A percentile compares a stretch with the other conserved stretches of the same genome.
These are phyloP conservation scores for Sarcophaga subvicina DNA, from an alignment of 2,888 invertebrate genomes.

Conservation along the genomic window DNA sequence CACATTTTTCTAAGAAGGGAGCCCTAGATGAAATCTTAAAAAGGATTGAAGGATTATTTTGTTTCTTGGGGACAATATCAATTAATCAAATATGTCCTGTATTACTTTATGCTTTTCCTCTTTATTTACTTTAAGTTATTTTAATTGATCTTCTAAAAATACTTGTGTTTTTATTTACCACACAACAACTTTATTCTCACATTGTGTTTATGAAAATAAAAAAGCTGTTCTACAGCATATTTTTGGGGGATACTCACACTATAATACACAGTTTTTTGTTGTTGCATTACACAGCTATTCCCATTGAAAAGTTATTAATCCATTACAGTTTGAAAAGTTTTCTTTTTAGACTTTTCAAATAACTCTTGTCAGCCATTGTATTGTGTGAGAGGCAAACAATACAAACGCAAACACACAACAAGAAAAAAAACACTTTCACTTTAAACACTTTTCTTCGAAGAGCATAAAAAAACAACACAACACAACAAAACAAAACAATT, in stretches of 20 bases:
- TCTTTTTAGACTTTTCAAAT: not conserved
- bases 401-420: too few species aligned
- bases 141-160: too few species aligned
- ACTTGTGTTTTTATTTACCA: too few species aligned
- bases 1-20: too few species aligned
- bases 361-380: conserved; percentile 8
- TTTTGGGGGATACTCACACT: conserved; percentile 17
- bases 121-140: too few species aligned
- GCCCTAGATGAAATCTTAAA: too few species aligned
- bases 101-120: too few species aligned
- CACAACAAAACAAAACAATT: not conserved
- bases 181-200: too few species aligned
- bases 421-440: not conserved
- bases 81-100: too few species aligned
- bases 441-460: conserved; percentile 1
- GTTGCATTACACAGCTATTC: conserved; percentile 12
- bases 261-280: conserved; percentile 8
- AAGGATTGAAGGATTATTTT: too few species aligned
- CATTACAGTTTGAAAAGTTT: not conserved
- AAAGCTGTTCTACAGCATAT: not conserved
- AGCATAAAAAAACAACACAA: not conserved
- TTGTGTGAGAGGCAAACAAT: not conserved
- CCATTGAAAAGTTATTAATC: conserved; percentile 30
- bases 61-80: too few species aligned
- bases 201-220: too few species aligned